Conservation (phyloP, 2,113 vertebrate species). For the Pelecanus crispus region DNA sequence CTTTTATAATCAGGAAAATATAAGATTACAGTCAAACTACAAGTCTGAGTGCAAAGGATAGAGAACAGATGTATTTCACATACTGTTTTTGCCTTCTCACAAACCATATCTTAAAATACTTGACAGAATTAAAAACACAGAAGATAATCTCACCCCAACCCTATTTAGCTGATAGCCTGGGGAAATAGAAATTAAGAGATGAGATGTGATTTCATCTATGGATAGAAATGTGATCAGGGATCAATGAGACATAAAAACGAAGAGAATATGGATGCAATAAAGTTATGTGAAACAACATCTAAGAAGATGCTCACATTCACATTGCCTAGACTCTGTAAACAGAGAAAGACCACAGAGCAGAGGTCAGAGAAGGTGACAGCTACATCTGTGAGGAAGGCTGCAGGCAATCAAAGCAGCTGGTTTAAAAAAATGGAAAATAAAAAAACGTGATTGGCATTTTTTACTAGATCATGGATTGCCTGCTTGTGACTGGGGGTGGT, state of each 20-base stretch:
- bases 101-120: background rate
- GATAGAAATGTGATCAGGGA: background rate
- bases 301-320: background rate
- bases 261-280: background rate
- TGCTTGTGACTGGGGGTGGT: background rate
- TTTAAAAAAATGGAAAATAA: background rate
- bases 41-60: background rate
- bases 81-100: background rate
- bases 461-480: conserved; percentile 16
- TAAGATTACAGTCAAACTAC: background rate
- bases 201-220: background rate
- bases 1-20: background rate
- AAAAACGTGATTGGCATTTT: background rate
- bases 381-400: conserved; percentile 12
- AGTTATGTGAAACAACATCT: background rate
- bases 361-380: conserved; percentile 5
- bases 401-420: background rate
- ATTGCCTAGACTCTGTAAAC: background rate
- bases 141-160: background rate
- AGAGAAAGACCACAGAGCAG: background rate
- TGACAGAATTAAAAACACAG: background rate
- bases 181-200: background rate
- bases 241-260: background rate
- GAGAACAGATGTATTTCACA: conserved; percentile 8
- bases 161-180: background rate